Base-by-base conservation (phyloP, 2,888 invertebrate species). In the Dolichopus griseipennis region DNA sequence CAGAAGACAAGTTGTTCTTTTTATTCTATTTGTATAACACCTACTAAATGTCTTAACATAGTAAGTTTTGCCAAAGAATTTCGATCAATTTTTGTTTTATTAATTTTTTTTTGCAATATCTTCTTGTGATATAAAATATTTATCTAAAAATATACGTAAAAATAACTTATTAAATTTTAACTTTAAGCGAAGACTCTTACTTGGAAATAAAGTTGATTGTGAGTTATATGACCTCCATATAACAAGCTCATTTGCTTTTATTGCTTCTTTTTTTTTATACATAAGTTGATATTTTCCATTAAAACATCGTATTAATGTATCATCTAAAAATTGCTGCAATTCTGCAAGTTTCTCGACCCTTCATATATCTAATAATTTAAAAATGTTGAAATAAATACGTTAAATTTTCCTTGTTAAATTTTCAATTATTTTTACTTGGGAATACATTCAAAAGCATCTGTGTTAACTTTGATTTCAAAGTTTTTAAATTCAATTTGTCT, bases 211-310 rank as follows among this genome's bases (percentile, higher is more conserved):
- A 0, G 72, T 67, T 0, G 70, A 68, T 67, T 78, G 76, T 7
- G 74, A 72, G 64, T 75, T 73, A 68, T 74, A 78, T 2, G 75
- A 34, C 64, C 73, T 75, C 78, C 78, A 77, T 22, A 78, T 66
- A 33, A 75, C 74, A 33, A 76, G 64, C 34, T 76, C 76, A 0
- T 67, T 71, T 9, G 66, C 67, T 22, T 73, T 73, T 5, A 78
- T 43, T 33, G 72, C 70, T 63, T 71, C 73, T 2, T 75, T 73
- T 10, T 74, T 73, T 7, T 76, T 75, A 68, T 76, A 72, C 0
- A 75, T 66, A 6, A 78, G 67, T 67, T 75, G 73, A 65, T 78
- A 78, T 65, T 78, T 78, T 67, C 77, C 76, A 67, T 74, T 76
- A 52, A 78, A 77, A 68, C 76, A 76, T 8, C 74, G 73, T 2